Evolutionary conservation across 2,113 vertebrate species (phyloP), one percentile per base, ranked within the genome.

Genomic region (Caranx melampygus): DNA sequence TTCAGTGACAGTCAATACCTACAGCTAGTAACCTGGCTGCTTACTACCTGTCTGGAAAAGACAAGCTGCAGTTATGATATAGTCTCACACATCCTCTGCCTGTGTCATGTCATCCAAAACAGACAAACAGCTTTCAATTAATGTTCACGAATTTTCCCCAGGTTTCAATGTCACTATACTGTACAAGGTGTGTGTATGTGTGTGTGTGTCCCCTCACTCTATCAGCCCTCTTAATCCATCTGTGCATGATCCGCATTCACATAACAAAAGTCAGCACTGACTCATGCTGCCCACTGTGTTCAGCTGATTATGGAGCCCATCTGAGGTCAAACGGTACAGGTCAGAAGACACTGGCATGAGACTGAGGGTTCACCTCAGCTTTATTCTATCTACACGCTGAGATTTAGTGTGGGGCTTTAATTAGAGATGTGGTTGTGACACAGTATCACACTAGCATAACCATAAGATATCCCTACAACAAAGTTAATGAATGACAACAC

Each of bases 221-320:
- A 6, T 52, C 49, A 2, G 3, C 49, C 49, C 18, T n/a, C 49
- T 52, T 20, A 52, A 52, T 26, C n/a, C 52, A 21, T 54, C 49
- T 51, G 18, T 20, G 20, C 34, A 20, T 33, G 59, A 61, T 59
- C 65, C 16, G 63, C 54, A 52, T 71, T 75, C 65, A 70, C 35
- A 45, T 35, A 51, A 59, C 54, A 66, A 77, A 60, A 66, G 55
- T 57, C 62, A 55, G 34, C 66, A 65, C 2, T 68, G n/a, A 63
- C 21, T 68, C 51, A 73, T 73, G 68, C 68, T 54, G 14, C 52
- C 67, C 34, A 12, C 37, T 6, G n/a, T 66, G 45, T 35, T 60
- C 44, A 72, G 18, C 52, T n/a, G 44, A 67, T 42, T 45, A 47
- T 1, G 4, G 52, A 57, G 55, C 15, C 2, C 33, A 6, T 73